Evolutionary conservation across 2,113 vertebrate species (phyloP), one percentile per base, ranked within the genome.

Genomic region (Eurypyga helias): DNA sequence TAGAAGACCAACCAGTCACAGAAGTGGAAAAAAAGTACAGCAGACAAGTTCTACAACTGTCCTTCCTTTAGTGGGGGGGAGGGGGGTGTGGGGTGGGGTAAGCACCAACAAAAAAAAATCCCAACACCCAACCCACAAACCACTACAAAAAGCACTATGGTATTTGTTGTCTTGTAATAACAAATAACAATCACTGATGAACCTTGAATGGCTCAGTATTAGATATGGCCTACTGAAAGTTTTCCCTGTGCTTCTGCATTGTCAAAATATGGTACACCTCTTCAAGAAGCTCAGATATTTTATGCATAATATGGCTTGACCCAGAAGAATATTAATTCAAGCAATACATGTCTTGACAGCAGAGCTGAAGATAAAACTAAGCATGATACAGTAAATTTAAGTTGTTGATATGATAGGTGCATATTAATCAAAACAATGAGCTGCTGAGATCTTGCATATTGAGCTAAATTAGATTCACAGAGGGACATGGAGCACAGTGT

Each of bases 301-400:
- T 48, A 87, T 85, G 43, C 7, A 51, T 83, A 80, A 69, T 78
- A 45, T 57, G 17, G 12, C 75, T 90, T 93, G 75, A 51, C 60
- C 24, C 57, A 79, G 58, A 96, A 89, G 87, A 89, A 76, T 91
- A 48, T 79, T 90, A 90, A 87, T 65, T 52, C 34, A 72, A 54
- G 26, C 10, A 55, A 75, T 70, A 85, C 31, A 66, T 43, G 26
- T 26, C 38, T 66, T 75, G 73, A 75, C 61, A 95, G 64, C 34
- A 71, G 24, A 94, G 67, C 24, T 72, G 24, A 55, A 88, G 79
- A 71, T 41, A 82, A 81, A 96, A 55, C 46, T 58, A 83, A 62
- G n/a, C 79, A 79, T 21, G 65, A 70, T 20, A 83, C 24, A 61
- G 62, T 33, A 78, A 46, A 73, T 86, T 80, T 87, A 72, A 93